These are phyloP conservation scores for Gymnothorax javanicus DNA, from an alignment of 2,797 vertebrate genomes.

Conservation along the genomic window DNA sequence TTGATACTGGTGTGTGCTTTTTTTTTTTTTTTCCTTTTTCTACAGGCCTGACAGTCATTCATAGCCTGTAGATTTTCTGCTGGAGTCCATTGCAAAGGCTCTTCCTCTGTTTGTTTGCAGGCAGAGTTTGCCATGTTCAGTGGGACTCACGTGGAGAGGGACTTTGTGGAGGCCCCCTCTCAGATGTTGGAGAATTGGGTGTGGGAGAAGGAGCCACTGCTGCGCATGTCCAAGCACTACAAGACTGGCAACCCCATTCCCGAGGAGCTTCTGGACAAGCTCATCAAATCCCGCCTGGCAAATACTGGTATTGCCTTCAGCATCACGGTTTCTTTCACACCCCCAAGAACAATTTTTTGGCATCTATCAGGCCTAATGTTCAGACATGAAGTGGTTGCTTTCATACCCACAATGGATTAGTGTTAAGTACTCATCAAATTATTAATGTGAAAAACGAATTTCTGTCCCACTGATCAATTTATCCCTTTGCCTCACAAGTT, in stretches of 20 bases:
- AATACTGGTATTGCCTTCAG: constrained; percentile 80
- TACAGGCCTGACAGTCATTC: too few relatives aligned
- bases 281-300: constrained; percentile 91
- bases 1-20: too few relatives aligned
- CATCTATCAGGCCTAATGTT: too few relatives aligned
- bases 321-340: too few relatives aligned
- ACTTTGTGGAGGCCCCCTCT: constrained; percentile 94
- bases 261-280: constrained; percentile 85
- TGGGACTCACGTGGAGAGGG: constrained; percentile 91
- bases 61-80: not conserved
- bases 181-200: constrained; percentile 99
- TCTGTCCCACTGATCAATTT: too few relatives aligned
- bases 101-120: constrained; percentile 59
- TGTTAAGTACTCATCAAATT: too few relatives aligned
- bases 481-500: too few relatives aligned
- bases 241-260: constrained; percentile 79
- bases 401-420: too few relatives aligned
- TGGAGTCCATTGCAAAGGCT: not conserved
- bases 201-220: constrained; percentile 91
- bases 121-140: constrained; percentile 96
- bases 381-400: too few relatives aligned
- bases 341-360: too few relatives aligned
- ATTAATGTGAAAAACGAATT: too few relatives aligned
- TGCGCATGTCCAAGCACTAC: constrained; percentile 91
- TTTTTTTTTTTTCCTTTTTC: too few relatives aligned